Evolutionary conservation across 1,140 invertebrate genomes (phyloP).

Genomic region (Vanessa atalanta): DNA sequence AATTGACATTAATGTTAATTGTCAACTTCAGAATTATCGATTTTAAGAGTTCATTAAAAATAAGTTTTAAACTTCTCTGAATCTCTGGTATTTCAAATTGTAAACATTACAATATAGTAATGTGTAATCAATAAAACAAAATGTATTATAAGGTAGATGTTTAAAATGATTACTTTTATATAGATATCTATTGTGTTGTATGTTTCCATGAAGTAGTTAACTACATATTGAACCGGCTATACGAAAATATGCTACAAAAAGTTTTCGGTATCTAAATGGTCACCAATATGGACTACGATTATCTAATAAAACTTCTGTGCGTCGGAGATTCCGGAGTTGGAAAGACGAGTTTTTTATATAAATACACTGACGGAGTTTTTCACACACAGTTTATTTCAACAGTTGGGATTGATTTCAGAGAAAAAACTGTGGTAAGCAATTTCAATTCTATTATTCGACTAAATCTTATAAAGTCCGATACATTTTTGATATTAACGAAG

Average conservation of each 20-base stretch:
- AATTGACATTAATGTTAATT: not conserved
- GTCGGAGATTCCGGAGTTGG: conserved; percentile 96
- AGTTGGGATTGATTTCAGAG: conserved; percentile 98
- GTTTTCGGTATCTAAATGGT: not conserved
- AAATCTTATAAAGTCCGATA: too few relatives aligned
- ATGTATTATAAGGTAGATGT: not conserved
- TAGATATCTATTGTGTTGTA: not conserved
- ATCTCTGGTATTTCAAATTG: not conserved
- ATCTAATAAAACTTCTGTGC: conserved; percentile 96
- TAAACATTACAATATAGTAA: conserved; percentile 5
- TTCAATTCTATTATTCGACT: not conserved
- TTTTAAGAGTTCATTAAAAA: not conserved
- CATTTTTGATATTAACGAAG: too few relatives aligned
- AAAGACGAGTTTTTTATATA: conserved; percentile 96
- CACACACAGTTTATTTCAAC: conserved; percentile 97
- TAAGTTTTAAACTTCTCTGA: not conserved
- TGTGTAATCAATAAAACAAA: not conserved
- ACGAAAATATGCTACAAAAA: not conserved
- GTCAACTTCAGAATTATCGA: not conserved
- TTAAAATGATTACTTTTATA: not conserved
- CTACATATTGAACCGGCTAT: not conserved
- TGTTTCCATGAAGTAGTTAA: not conserved
- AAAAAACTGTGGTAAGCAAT: conserved; percentile 93
- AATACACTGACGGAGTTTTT: conserved; percentile 97
- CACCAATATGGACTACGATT: conserved; percentile 92